Percentiles rank a stretch among this genome's conserved stretches.
These are phyloP conservation scores for Chrysochloris asiatica DNA, from an alignment of 2,113 vertebrate species.

Conservation along the genomic window DNA sequence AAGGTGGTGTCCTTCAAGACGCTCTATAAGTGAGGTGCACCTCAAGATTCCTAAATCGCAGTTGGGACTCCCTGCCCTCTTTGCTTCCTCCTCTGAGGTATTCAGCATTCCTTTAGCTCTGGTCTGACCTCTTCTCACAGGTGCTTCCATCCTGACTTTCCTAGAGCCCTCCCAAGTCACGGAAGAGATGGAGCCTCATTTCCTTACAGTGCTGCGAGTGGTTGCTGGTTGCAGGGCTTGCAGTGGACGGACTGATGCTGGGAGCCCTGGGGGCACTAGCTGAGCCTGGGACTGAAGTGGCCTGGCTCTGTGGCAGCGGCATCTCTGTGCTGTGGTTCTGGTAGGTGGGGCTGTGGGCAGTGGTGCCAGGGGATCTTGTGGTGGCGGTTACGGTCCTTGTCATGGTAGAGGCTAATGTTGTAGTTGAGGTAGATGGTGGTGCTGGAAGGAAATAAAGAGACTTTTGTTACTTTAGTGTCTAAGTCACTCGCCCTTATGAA, in stretches of 20 bases:
- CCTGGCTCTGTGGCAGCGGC: background rate
- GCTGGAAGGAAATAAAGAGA: constrained; percentile 75
- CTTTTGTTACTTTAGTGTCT: background rate
- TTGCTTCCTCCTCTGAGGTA: background rate
- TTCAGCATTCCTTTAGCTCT: background rate
- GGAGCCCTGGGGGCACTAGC: constrained; percentile 58
- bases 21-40: background rate
- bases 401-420: constrained; percentile 55
- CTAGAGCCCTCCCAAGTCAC: background rate
- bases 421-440: constrained; percentile 81
- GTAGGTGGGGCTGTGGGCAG: background rate
- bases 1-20: background rate
- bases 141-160: background rate
- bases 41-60: background rate
- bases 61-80: background rate
- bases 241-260: constrained; percentile 77
- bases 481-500: background rate
- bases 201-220: constrained; percentile 95
- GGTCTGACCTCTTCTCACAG: background rate
- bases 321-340: constrained; percentile 59
- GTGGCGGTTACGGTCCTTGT: constrained; percentile 21
- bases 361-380: constrained; percentile 60
- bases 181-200: constrained; percentile 33
- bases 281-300: constrained; percentile 55
- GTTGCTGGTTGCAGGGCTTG: constrained; percentile 90